These are phyloP conservation scores for Willisornis vidua DNA, from an alignment of 2,113 vertebrate genomes.

Conservation along the genomic window DNA sequence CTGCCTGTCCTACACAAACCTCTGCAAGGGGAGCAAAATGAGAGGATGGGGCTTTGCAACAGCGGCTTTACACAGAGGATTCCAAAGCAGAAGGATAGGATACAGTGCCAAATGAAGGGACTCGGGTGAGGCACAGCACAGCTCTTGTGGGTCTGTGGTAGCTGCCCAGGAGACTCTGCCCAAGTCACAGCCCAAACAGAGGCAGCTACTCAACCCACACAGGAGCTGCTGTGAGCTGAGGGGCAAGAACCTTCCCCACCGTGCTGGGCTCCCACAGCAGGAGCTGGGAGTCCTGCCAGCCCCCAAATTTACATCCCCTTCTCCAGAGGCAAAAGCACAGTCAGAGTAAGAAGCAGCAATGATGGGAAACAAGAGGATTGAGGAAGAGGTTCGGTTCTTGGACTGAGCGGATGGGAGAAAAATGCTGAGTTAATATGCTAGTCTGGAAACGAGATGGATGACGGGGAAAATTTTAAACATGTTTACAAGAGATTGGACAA, in stretches of 20 bases:
- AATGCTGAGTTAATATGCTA: not conserved
- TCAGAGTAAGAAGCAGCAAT: not conserved
- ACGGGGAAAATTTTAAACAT: not conserved
- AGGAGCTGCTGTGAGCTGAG: not conserved
- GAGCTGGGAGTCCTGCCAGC: not conserved
- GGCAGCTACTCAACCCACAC: not conserved
- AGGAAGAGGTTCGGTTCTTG: not conserved
- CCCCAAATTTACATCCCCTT: not conserved
- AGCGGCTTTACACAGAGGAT: not conserved
- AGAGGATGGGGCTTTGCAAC: not conserved
- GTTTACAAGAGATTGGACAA: not conserved
- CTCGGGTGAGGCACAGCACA: rapidly evolving
- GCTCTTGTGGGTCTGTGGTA: not conserved
- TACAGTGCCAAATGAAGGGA: rapidly evolving
- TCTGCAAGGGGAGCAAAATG: not conserved
- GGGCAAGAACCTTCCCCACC: not conserved
- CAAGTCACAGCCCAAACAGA: not conserved
- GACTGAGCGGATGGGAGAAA: not conserved
- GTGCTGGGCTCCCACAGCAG: not conserved
- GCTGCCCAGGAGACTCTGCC: not conserved
- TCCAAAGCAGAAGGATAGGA: not conserved
- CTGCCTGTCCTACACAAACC: not conserved
- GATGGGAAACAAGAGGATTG: not conserved
- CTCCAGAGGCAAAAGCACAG: not conserved
- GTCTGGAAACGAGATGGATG: not conserved